phyloP scores from a whole-genome alignment of 2,113 vertebrate species.

The Sitta europaea region DNA sequence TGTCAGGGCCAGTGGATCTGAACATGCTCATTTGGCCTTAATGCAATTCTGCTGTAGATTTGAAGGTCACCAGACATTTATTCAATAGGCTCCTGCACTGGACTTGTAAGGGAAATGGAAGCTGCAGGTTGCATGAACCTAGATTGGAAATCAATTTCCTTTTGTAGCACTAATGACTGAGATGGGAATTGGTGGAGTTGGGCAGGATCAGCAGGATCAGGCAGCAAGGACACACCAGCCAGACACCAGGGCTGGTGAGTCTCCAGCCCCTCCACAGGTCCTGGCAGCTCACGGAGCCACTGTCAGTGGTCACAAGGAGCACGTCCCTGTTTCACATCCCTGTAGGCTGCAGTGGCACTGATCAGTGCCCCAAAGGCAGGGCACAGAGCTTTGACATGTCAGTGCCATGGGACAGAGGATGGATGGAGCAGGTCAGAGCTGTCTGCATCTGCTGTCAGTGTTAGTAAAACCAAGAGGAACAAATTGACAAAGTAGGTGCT shows the following conservation, averaged over 20 bases:
- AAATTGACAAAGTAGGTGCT: background rate
- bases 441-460: background rate
- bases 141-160: background rate
- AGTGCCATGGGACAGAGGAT: background rate
- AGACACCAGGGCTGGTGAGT: background rate
- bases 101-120: background rate
- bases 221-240: background rate
- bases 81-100: background rate
- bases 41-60: background rate
- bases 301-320: background rate
- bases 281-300: background rate
- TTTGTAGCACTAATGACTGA: background rate
- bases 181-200: background rate
- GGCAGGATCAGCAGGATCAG: background rate
- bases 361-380: background rate
- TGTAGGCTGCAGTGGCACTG: background rate
- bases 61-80: slow-evolving; percentile 31
- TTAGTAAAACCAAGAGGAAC: background rate
- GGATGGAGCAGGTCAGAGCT: background rate
- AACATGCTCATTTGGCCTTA: slow-evolving; percentile 28
- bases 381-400: background rate
- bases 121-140: background rate
- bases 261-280: background rate
- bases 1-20: slow-evolving; percentile 25
- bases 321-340: background rate